phyloP scores from a whole-genome alignment of 2,797 vertebrate species.

The Sebastiscus tertius region DNA sequence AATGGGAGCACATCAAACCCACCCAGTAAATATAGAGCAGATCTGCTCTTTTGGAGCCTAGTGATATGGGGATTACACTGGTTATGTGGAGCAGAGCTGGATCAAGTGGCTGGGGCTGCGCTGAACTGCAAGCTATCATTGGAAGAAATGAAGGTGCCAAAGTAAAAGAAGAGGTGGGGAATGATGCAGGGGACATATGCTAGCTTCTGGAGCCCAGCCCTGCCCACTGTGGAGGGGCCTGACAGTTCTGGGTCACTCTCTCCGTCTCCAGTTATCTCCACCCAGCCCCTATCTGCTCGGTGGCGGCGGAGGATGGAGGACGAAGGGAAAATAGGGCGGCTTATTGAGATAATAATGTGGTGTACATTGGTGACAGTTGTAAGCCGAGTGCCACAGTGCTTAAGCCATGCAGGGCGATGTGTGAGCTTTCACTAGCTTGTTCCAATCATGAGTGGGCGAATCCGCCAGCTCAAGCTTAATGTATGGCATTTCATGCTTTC shows the following conservation, averaged over 20 bases:
- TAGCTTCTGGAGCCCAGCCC: constrained; percentile 76
- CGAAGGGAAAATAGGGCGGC: constrained; percentile 81
- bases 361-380: constrained; percentile 83
- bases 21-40: constrained; percentile 83
- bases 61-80: constrained; percentile 83
- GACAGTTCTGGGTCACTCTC: constrained; percentile 88
- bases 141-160: constrained; percentile 79
- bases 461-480: constrained; percentile 70
- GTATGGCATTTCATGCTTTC: constrained; percentile 74
- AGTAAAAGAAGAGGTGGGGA: constrained; percentile 73
- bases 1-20: constrained; percentile 82
- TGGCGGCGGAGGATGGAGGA: constrained; percentile 73
- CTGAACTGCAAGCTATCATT: constrained; percentile 70
- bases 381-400: constrained; percentile 78
- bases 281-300: constrained; percentile 71
- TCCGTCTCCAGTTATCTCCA: constrained; percentile 75
- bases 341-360: constrained; percentile 86
- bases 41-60: constrained; percentile 80
- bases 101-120: constrained; percentile 77
- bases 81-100: constrained; percentile 83
- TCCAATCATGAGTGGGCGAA: constrained; percentile 78
- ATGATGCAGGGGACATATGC: constrained; percentile 77
- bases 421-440: constrained; percentile 66
- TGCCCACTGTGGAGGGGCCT: constrained; percentile 79
- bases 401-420: constrained; percentile 76